Conservation (phyloP, 2,113 vertebrate genomes). For the Hucho hucho region DNA sequence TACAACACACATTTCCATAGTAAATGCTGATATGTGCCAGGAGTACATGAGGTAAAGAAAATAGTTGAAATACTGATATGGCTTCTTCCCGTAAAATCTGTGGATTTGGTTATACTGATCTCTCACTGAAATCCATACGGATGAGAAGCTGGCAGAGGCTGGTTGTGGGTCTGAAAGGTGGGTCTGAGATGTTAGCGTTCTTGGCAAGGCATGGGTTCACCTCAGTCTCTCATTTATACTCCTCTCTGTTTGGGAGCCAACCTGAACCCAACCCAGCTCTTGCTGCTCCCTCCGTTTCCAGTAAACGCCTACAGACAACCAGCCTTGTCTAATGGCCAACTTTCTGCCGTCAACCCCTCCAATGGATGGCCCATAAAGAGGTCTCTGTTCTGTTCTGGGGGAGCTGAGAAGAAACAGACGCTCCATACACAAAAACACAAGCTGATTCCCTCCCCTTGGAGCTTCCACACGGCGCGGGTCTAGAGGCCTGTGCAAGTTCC, state of each 20-base stretch:
- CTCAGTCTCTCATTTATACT: conserved; percentile 61
- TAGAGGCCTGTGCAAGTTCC: conserved; percentile 38
- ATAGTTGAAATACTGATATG: not conserved
- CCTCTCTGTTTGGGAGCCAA: conserved; percentile 48
- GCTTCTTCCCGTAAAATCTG: not conserved
- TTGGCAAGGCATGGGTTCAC: conserved; percentile 38
- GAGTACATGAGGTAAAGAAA: not conserved
- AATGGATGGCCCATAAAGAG: conserved; percentile 84
- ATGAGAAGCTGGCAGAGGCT: conserved; percentile 27
- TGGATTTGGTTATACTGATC: conserved; percentile 1
- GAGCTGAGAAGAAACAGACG: conserved; percentile 89
- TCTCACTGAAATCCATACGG: conserved; percentile 10
- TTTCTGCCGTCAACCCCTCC: conserved; percentile 74
- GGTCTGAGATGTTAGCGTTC: conserved; percentile 35
- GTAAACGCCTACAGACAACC: conserved; percentile 78
- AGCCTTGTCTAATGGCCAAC: conserved; percentile 77
- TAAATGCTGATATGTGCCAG: not conserved
- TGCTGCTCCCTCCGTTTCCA: conserved; percentile 70
- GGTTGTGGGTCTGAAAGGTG: conserved; percentile 42
- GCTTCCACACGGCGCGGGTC: conserved; percentile 31
- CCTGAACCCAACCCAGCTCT: conserved; percentile 38
- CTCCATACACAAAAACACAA: not conserved
- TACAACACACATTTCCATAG: not conserved
- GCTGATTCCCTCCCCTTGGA: conserved; percentile 31
- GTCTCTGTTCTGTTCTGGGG: conserved; percentile 70